A percentile compares a stretch with the other conserved stretches of the same genome.
These are phyloP conservation scores for Cinclus cinclus DNA, from an alignment of 2,113 vertebrate genomes.

Conservation along the genomic window DNA sequence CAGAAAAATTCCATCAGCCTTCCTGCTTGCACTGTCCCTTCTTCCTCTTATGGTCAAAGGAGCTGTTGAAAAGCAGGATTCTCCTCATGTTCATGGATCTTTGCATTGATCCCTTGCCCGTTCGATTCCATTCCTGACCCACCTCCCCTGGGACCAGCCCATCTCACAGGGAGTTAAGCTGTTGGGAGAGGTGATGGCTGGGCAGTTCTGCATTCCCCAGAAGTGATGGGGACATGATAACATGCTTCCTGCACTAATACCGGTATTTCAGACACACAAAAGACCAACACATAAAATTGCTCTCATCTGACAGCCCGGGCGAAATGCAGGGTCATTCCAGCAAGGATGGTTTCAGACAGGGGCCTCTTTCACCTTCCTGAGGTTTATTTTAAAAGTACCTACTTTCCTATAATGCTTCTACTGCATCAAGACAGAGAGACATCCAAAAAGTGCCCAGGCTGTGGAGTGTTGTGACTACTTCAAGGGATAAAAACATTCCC, in stretches of 20 bases:
- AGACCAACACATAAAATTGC: background rate
- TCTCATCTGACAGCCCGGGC: background rate
- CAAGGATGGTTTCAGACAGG: background rate
- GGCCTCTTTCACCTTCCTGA: background rate
- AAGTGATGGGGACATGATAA: background rate
- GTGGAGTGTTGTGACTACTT: background rate
- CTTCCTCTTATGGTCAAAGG: background rate
- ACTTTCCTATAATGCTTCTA: background rate
- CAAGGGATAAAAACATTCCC: background rate
- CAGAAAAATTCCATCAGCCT: background rate
- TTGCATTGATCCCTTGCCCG: rapidly evolving
- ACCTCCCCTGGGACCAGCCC: background rate
- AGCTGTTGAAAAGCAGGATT: background rate
- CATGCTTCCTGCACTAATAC: background rate
- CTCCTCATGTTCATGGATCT: background rate
- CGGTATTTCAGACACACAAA: background rate
- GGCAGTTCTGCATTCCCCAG: background rate
- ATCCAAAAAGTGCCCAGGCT: background rate
- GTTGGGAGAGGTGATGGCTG: background rate
- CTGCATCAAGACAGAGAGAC: background rate
- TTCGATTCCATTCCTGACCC: background rate
- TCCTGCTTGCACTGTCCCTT: background rate
- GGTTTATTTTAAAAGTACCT: background rate
- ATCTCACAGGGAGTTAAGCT: background rate
- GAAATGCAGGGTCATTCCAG: background rate